Conservation (phyloP, 2,888 invertebrate genomes). For the Anoplius nigerrimus region DNA sequence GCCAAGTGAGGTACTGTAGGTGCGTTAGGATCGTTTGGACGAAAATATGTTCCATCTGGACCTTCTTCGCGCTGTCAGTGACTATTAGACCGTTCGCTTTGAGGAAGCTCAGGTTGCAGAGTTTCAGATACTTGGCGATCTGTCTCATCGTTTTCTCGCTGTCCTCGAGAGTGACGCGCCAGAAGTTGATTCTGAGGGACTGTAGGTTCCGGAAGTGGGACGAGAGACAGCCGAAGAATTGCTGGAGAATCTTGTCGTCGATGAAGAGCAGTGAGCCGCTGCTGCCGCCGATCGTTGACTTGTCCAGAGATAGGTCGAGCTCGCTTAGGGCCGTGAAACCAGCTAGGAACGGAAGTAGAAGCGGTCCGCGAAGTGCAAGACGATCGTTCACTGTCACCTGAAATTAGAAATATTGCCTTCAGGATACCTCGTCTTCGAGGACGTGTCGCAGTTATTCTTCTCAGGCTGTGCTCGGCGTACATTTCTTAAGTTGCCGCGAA, state of each 20-base stretch:
- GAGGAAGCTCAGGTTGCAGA: constrained; percentile 71
- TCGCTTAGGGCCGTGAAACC: constrained; percentile 76
- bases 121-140: constrained; percentile 69
- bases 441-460: too few species aligned
- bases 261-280: constrained; percentile 70
- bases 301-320: constrained; percentile 76
- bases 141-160: constrained; percentile 71
- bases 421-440: too few species aligned
- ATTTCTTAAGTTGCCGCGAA: too few species aligned
- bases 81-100: constrained; percentile 71
- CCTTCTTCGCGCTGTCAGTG: constrained; percentile 69
- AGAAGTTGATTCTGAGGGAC: constrained; percentile 72
- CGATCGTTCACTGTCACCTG: constrained; percentile 76
- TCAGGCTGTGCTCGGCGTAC: too few species aligned
- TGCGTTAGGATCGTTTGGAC: constrained; percentile 68
- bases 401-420: constrained; percentile 30
- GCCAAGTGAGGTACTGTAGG: constrained; percentile 70
- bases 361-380: constrained; percentile 75
- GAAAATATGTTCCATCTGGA: constrained; percentile 72
- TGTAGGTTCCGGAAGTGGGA: constrained; percentile 74
- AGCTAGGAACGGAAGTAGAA: constrained; percentile 75
- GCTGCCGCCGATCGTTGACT: constrained; percentile 73
- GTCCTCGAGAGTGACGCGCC: constrained; percentile 70
- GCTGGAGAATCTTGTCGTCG: constrained; percentile 75
- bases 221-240: constrained; percentile 75